Conservation (phyloP, 2,888 invertebrate genomes). For the Microplitis deprimator region DNA sequence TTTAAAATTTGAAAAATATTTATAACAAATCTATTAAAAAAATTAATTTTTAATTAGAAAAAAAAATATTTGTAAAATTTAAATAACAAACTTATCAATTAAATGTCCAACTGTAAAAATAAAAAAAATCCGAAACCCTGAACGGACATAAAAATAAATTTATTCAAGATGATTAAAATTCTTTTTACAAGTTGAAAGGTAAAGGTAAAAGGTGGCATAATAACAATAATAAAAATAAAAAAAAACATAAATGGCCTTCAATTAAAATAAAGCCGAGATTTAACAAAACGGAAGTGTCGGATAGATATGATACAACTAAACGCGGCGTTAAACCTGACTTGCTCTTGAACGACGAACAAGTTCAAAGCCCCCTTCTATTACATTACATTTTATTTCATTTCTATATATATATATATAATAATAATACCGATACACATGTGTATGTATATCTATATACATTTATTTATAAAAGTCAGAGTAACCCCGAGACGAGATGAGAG, state of each 20-base stretch:
- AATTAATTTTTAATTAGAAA: too few species aligned
- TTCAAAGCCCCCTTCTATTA: constrained; percentile 33
- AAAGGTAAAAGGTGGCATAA: background rate
- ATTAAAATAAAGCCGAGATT: constrained; percentile 20
- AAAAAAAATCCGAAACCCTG: too few species aligned
- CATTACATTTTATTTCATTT: background rate
- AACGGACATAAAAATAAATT: background rate
- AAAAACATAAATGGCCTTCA: constrained; percentile 2
- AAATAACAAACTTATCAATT: too few species aligned
- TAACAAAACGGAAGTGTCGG: constrained; percentile 26
- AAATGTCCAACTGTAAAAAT: too few species aligned
- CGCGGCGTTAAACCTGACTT: constrained; percentile 25
- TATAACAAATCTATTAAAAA: too few species aligned
- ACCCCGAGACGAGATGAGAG: constrained; percentile 12
- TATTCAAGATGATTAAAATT: background rate
- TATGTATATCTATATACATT: background rate
- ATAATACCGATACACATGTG: background rate
- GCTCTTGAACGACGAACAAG: constrained; percentile 23
- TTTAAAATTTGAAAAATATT: too few species aligned
- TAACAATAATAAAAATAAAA: background rate
- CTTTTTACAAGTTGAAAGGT: constrained; percentile 1
- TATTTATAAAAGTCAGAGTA: constrained; percentile 2
- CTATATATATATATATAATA: too few species aligned
- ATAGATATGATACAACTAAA: constrained; percentile 3
- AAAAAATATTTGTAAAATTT: too few species aligned